Percentiles rank a stretch among this genome's conserved stretches.
These are phyloP conservation scores for Nemoura dubitans DNA, from an alignment of 2,888 invertebrate genomes.

Conservation along the genomic window DNA sequence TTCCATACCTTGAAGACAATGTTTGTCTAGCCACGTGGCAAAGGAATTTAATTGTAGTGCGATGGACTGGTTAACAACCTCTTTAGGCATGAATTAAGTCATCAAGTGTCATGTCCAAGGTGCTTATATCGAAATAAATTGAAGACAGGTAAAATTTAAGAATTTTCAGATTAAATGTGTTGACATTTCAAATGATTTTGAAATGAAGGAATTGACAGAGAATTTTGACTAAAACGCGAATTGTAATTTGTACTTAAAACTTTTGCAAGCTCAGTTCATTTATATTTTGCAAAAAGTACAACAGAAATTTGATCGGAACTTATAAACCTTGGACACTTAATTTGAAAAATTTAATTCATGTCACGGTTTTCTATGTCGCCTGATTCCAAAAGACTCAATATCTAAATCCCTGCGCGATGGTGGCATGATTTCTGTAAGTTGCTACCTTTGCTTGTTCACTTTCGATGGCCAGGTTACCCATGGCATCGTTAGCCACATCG, in stretches of 20 bases:
- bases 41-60: too few relatives aligned
- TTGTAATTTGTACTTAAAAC: neutral
- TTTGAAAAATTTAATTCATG: neutral
- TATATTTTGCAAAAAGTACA: constrained; percentile 37
- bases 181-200: neutral
- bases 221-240: neutral
- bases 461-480: neutral
- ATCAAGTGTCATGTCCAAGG: neutral
- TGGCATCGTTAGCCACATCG: neutral
- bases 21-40: too few relatives aligned
- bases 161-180: neutral
- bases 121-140: neutral
- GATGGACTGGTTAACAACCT: too few relatives aligned
- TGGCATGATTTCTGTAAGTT: neutral
- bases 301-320: neutral
- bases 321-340: neutral
- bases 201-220: neutral
- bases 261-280: constrained; percentile 38
- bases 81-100: neutral
- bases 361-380: too few relatives aligned
- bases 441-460: neutral
- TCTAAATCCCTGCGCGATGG: too few relatives aligned
- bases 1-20: too few relatives aligned
- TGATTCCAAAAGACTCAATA: too few relatives aligned
- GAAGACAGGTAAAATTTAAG: too few relatives aligned